Percentiles rank a stretch among this genome's conserved stretches.
Conservation (phyloP, 2,797 vertebrate species). For the Orestias chungarensis region DNA sequence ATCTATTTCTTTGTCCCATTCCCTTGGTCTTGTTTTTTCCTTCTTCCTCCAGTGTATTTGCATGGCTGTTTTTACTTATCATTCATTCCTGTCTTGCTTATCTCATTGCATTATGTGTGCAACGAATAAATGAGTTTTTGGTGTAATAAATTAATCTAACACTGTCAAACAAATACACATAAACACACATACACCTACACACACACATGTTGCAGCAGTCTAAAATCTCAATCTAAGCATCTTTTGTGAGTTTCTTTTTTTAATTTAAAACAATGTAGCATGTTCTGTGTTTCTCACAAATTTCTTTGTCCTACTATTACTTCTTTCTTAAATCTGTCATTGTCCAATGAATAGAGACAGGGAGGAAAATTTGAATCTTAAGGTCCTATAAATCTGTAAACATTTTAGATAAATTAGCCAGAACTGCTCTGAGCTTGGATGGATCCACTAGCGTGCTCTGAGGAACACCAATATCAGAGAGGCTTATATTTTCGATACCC, state of each 20-base stretch:
- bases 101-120: conserved; percentile 54
- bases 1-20: conserved; percentile 46
- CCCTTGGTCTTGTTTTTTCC: conserved; percentile 46
- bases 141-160: conserved; percentile 59
- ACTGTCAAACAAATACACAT: conserved; percentile 35
- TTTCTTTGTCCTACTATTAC: conserved; percentile 56
- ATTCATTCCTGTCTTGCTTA: conserved; percentile 55
- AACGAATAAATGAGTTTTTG: conserved; percentile 64
- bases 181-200: conserved; percentile 27
- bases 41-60: conserved; percentile 57
- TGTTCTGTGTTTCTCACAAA: conserved; percentile 68
- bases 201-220: conserved; percentile 54
- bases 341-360: conserved; percentile 37
- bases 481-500: neutral
- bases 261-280: conserved; percentile 59
- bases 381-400: conserved; percentile 32
- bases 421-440: neutral
- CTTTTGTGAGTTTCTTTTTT: conserved; percentile 66
- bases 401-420: neutral
- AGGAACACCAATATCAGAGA: neutral
- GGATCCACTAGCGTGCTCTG: neutral
- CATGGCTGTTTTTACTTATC: conserved; percentile 60
- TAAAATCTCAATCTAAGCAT: conserved; percentile 71
- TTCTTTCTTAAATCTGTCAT: conserved; percentile 56
- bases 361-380: conserved; percentile 51